These are phyloP conservation scores for Seriola dumerili DNA, from an alignment of 2,113 vertebrate species.

Conservation along the genomic window DNA sequence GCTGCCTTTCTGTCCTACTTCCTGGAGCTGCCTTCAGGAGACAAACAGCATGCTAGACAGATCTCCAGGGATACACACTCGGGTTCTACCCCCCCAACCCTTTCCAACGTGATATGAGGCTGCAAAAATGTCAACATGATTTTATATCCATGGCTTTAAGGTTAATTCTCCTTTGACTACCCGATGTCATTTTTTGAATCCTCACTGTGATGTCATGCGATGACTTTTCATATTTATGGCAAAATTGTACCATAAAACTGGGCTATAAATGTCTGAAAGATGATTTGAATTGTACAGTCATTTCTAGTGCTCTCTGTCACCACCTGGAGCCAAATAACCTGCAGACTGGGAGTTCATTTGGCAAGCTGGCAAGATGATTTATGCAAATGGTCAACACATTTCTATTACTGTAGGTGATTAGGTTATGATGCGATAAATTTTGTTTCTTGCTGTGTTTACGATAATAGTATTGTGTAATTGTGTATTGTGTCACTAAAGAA, in stretches of 20 bases:
- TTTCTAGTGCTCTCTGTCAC: not conserved
- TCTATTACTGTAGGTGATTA: not conserved
- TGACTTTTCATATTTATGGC: slow-evolving; percentile 39
- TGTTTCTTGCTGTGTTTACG: not conserved
- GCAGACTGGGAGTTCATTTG: slow-evolving; percentile 21
- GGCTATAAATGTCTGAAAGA: slow-evolving; percentile 23
- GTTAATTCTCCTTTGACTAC: slow-evolving; percentile 35
- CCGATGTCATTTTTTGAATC: slow-evolving; percentile 21
- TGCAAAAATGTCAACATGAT: slow-evolving; percentile 43
- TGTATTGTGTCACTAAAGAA: not conserved
- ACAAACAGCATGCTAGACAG: slow-evolving; percentile 20
- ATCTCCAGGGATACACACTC: slow-evolving; percentile 29
- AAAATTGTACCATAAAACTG: slow-evolving; percentile 9
- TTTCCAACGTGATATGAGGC: slow-evolving; percentile 18
- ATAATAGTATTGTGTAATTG: not conserved
- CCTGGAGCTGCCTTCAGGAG: slow-evolving; percentile 40
- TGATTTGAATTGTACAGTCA: slow-evolving; percentile 35
- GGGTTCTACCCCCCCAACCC: not conserved
- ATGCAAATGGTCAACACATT: slow-evolving; percentile 13
- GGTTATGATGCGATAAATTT: not conserved
- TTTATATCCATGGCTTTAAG: slow-evolving; percentile 32
- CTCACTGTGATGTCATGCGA: slow-evolving; percentile 12
- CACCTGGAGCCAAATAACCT: slow-evolving; percentile 25
- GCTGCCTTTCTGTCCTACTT: slow-evolving; percentile 50
- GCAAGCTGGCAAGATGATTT: slow-evolving; percentile 12